Base-by-base conservation (phyloP, 2,797 vertebrate genomes). In the Ficedula albicollis region DNA sequence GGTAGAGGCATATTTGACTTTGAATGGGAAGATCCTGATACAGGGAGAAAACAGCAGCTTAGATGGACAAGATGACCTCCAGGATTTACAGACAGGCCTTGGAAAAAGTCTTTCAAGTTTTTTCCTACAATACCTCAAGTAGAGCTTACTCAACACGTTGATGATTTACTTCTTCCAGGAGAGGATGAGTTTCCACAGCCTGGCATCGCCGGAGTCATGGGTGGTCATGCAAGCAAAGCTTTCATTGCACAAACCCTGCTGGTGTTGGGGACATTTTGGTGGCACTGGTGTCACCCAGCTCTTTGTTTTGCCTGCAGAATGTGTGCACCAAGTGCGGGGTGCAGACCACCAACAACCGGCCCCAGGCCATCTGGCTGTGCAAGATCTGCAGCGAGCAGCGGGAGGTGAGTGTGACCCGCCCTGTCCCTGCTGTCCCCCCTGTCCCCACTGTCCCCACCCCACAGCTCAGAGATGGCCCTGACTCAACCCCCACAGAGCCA, bases 371-470 rank as follows among this genome's bases (percentile, higher is more conserved):
- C 95, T 99, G 99, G 99, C 98, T 99, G 54, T 99, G 99, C 97
- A 98, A 98, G 96, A 99, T 99, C 98, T 99, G 99, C 98, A 98
- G 97, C 1, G 99, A 99, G 88, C 98, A 99, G 86, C 97, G 98
- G 78, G 99, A 99, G 99, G 99, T 99, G 95, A 98, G 98, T 51
- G 4, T 2, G 41, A 9, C 10, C 15, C n/a, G n/a, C 55, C 6
- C 21, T 36, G 60, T 29, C 51, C 4, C 49, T 7, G 3, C 25
- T 34, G 62, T 44, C 41, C 32, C 14, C 30, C 3, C 26, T 34
- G 59, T 27, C 64, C 14, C 21, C 6, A 2, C 18, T 48, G 43
- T 48, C 64, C 13, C 22, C 7, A 26, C 8, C 36, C 46, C 59
- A 16, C 12, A 13, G 1, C 41, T 79, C 67, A 46, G 1, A 34